Percentiles rank a stretch among this genome's conserved stretches.
Evolutionary conservation across 2,113 vertebrate species (phyloP).

Genomic region (Nannobrachium achirus): DNA sequence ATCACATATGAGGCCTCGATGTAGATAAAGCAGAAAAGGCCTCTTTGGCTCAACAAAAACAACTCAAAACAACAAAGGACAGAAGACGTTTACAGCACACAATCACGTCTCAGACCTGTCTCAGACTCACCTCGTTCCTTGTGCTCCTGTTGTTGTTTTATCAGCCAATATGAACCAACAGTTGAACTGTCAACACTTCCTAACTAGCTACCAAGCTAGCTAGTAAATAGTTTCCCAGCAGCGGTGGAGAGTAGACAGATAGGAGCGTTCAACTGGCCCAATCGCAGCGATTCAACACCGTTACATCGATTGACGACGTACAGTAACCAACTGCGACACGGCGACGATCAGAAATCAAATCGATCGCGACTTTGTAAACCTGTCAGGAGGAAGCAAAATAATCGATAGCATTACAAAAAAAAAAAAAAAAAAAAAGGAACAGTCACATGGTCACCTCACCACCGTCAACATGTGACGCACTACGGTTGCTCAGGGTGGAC

Average conservation of each 20-base stretch:
- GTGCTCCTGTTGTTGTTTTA: constrained; percentile 51
- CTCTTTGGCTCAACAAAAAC: background rate
- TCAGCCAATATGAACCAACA: constrained; percentile 53
- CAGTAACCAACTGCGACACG: background rate
- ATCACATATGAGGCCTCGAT: too few relatives aligned
- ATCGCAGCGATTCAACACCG: background rate
- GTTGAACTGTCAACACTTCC: constrained; percentile 54
- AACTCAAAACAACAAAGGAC: background rate
- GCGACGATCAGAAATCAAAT: background rate
- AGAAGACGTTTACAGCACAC: background rate
- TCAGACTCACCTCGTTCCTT: constrained; percentile 65
- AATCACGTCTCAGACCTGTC: too few relatives aligned
- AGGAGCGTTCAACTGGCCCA: constrained; percentile 8
- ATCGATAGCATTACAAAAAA: constrained; percentile 31
- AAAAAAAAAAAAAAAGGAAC: too few relatives aligned
- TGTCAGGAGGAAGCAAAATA: constrained; percentile 26
- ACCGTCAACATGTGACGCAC: constrained; percentile 66
- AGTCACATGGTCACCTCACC: constrained; percentile 40
- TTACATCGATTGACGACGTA: background rate
- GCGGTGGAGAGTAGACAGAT: constrained; percentile 8
- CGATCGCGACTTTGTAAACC: background rate
- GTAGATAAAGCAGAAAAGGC: too few relatives aligned
- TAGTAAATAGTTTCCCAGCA: constrained; percentile 44
- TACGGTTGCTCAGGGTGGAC: constrained; percentile 56
- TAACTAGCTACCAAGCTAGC: constrained; percentile 58